These are phyloP conservation scores for Xenopus borealis DNA, from an alignment of 2,113 vertebrate species.

Conservation along the genomic window DNA sequence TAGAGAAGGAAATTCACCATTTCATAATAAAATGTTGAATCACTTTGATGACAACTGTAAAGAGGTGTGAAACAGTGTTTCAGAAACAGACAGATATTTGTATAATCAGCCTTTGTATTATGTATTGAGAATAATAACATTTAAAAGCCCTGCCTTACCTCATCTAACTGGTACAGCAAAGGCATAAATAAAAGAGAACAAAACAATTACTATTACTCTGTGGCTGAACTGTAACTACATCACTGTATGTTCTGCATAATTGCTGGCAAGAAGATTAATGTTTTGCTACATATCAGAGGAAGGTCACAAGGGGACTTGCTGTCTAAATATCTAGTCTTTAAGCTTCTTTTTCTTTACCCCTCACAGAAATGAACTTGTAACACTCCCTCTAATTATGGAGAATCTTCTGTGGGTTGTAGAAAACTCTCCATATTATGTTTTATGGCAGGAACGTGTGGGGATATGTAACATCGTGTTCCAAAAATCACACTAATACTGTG, in stretches of 20 bases:
- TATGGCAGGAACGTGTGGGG: background rate
- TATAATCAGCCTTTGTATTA: slow-evolving; percentile 93
- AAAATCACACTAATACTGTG: slow-evolving; percentile 10
- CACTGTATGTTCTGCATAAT: slow-evolving; percentile 94
- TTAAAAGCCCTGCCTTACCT: slow-evolving; percentile 91
- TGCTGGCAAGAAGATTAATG: slow-evolving; percentile 99
- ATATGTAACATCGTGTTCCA: background rate
- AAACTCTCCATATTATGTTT: slow-evolving; percentile 45
- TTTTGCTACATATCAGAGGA: slow-evolving; percentile 99
- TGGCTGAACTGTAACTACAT: slow-evolving; percentile 79
- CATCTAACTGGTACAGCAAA: slow-evolving; percentile 97
- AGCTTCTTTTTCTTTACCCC: slow-evolving; percentile 56
- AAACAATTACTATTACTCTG: slow-evolving; percentile 94
- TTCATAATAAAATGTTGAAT: slow-evolving; percentile 74
- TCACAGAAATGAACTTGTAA: slow-evolving; percentile 63
- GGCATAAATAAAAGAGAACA: slow-evolving; percentile 97
- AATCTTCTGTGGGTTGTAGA: slow-evolving; percentile 60
- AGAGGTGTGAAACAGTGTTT: slow-evolving; percentile 80
- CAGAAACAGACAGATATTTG: slow-evolving; percentile 96
- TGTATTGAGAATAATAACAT: slow-evolving; percentile 98
- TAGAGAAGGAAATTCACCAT: slow-evolving; percentile 67
- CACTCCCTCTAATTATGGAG: slow-evolving; percentile 75
- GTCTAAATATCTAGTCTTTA: slow-evolving; percentile 87
- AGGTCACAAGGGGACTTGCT: slow-evolving; percentile 85
- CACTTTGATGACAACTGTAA: slow-evolving; percentile 72